These are phyloP conservation scores for Edolisoma coerulescens DNA, from an alignment of 2,113 vertebrate species.

Conservation along the genomic window DNA sequence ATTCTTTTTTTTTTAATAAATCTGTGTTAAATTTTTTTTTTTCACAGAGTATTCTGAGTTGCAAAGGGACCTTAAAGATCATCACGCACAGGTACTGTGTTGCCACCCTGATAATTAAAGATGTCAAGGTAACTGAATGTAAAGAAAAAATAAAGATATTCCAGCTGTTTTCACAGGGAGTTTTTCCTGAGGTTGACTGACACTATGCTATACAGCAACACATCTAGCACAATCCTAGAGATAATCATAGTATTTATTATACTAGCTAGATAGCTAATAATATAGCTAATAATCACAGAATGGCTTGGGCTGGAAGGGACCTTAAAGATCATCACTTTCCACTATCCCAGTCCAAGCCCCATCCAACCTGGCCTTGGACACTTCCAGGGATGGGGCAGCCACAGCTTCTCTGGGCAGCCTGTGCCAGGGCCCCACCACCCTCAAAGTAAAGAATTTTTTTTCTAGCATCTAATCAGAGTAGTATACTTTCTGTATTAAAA, in stretches of 20 bases:
- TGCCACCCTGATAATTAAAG: neutral
- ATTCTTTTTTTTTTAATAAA: neutral
- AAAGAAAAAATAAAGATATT: neutral
- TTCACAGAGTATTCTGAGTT: neutral
- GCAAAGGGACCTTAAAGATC: too few species aligned
- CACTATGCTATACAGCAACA: neutral
- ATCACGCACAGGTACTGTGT: neutral
- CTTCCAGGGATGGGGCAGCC: neutral
- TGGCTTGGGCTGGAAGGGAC: neutral
- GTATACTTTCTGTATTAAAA: neutral
- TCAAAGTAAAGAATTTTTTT: neutral
- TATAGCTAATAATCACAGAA: neutral
- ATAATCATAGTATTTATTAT: neutral
- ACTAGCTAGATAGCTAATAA: neutral
- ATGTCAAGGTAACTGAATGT: neutral
- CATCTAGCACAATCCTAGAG: neutral
- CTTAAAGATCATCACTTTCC: neutral
- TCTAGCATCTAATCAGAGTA: neutral
- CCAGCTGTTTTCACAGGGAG: neutral
- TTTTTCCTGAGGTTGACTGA: neutral
- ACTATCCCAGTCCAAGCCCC: neutral
- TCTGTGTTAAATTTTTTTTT: neutral
- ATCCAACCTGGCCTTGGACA: neutral
- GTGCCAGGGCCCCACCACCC: neutral
- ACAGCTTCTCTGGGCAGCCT: neutral